Evolutionary conservation across 2,888 invertebrate genomes (phyloP).

Genomic region (Carabus problematicus): DNA sequence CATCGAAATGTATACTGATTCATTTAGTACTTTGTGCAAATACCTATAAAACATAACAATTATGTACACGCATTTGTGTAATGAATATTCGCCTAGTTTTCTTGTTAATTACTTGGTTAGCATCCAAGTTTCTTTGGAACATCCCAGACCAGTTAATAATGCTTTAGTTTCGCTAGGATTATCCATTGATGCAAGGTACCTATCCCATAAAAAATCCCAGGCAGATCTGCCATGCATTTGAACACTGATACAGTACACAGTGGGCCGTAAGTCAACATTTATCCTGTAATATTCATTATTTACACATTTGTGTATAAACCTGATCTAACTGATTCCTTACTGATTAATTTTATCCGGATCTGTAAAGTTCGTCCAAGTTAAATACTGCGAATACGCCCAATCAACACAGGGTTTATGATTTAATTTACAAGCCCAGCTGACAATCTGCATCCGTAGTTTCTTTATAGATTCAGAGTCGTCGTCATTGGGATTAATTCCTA

Average conservation of each 20-base stretch:
- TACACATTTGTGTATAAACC: background rate
- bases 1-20: slow-evolving; percentile 54
- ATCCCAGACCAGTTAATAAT: slow-evolving; percentile 62
- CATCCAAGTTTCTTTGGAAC: slow-evolving; percentile 62
- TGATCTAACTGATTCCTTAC: slow-evolving; percentile 47
- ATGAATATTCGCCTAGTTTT: background rate
- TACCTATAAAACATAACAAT: slow-evolving; percentile 50
- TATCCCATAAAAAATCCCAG: slow-evolving; percentile 74
- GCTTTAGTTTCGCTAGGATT: slow-evolving; percentile 63
- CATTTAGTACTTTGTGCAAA: slow-evolving; percentile 53
- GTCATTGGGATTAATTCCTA: slow-evolving; percentile 63
- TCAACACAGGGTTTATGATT: slow-evolving; percentile 63
- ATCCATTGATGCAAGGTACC: slow-evolving; percentile 66
- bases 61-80: background rate
- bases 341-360: slow-evolving; percentile 55
- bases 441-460: slow-evolving; percentile 62
- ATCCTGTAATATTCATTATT: slow-evolving; percentile 17
- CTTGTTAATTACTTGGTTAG: slow-evolving; percentile 59
- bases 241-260: slow-evolving; percentile 69
- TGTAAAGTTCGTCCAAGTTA: slow-evolving; percentile 53
- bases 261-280: slow-evolving; percentile 7
- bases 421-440: slow-evolving; percentile 67
- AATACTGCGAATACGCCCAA: slow-evolving; percentile 62
- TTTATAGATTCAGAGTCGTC: slow-evolving; percentile 56
- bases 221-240: slow-evolving; percentile 69